These are phyloP conservation scores for Oncorhynchus tshawytscha DNA, from an alignment of 2,113 vertebrate genomes.

Conservation along the genomic window DNA sequence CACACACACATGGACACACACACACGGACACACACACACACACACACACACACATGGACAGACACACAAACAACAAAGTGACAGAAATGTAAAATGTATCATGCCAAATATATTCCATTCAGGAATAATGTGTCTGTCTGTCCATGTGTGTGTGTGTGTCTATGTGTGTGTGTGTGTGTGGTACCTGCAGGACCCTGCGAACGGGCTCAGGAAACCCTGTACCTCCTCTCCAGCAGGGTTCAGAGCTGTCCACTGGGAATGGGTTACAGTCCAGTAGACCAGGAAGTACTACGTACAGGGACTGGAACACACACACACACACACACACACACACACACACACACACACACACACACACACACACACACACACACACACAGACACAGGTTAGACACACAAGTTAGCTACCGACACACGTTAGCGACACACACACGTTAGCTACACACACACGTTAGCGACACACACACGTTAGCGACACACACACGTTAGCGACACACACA, in stretches of 20 bases:
- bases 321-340: slow-evolving; percentile 9
- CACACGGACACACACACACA: too few species aligned
- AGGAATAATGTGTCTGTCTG: neutral
- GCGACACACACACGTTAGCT: too few species aligned
- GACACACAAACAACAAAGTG: too few species aligned
- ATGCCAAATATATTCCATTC: too few species aligned
- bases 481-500: neutral
- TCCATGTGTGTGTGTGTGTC: neutral
- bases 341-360: slow-evolving; percentile 12
- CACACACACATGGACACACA: too few species aligned
- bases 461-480: neutral
- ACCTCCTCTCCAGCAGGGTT: slow-evolving; percentile 74
- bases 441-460: neutral
- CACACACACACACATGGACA: neutral
- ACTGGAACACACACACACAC: slow-evolving; percentile 67
- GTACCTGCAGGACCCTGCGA: slow-evolving; percentile 77
- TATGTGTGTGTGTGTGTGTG: neutral
- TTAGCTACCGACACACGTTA: neutral
- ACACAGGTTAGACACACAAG: neutral
- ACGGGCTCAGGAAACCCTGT: slow-evolving; percentile 82
- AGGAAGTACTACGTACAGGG: slow-evolving; percentile 87
- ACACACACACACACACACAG: neutral
- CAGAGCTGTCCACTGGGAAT: slow-evolving; percentile 78
- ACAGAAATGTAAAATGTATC: too few species aligned
- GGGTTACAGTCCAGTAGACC: slow-evolving; percentile 89